Base-by-base conservation (phyloP, 2,113 vertebrate genomes). In the Noctilio leporinus region DNA sequence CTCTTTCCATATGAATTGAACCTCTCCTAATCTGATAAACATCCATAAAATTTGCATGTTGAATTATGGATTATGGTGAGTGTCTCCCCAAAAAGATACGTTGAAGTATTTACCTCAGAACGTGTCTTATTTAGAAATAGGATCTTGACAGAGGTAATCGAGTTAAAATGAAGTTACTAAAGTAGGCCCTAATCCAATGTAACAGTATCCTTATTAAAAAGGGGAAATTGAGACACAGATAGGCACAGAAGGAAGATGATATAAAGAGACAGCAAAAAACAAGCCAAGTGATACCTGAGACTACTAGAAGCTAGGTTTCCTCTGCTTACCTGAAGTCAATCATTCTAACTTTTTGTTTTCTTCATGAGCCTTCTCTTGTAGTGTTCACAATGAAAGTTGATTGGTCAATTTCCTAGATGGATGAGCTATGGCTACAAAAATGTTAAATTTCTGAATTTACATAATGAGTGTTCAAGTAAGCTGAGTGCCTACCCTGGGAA, bases 401-500 rank as follows among this genome's bases (percentile, higher is more conserved):
- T 59, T 87, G 55, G 22, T 72, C 16, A 22, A 47, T 59, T 90
- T 92, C 15, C 17, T 67, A 43, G 55, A 73, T 69, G 40, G 26
- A 85, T 87, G 70, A 90, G 22, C 40, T 77, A 4, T 43, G 15
- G 40, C 47, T 90, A 43, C 24, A 59, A 95, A 95, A 83, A 43
- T 80, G 75, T 40, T 80, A 65, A 89, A n/a, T 70, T 93, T 95
- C 40, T 92, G 70, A 67, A 87, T 87, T 84, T 92, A 75, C 45
- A 78, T 94, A 95, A 88, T 82, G 26, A 93, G 47, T 73, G 26
- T 92, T 88, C 65, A 78, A 53, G 51, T 77, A 84, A 93, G 77
- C n/a, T 82, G 59, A 69, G 26, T 94, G 33, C 70, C 9, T 53
- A 49, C 14, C 22, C 4, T 38, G 43, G 43, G n/a, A 89, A 92